Evolutionary conservation across 1,140 invertebrate species (phyloP).

Genomic region (Heliconius congener): DNA sequence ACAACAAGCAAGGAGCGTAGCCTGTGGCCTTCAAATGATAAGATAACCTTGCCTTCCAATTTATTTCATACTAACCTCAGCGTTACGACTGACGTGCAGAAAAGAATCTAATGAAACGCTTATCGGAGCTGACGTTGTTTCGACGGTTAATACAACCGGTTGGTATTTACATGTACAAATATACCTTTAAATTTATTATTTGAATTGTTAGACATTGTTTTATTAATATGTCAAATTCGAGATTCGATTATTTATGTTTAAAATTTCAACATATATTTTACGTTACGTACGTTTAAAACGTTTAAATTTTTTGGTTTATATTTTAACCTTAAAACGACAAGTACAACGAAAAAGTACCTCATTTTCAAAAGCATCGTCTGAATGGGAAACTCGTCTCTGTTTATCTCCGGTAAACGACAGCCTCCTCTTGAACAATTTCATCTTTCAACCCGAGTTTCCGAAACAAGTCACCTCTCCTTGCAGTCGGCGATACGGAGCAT

Average conservation of each 20-base stretch:
- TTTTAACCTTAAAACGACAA: not conserved
- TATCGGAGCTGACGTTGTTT: constrained; percentile 49
- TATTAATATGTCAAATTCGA: not conserved
- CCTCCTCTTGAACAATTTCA: constrained; percentile 79
- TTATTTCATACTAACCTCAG: constrained; percentile 56
- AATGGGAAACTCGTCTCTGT: constrained; percentile 68
- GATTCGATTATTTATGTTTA: not conserved
- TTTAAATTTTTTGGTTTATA: not conserved
- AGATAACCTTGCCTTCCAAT: constrained; percentile 80
- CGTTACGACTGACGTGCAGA: constrained; percentile 27
- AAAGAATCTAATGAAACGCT: constrained; percentile 52
- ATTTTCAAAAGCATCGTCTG: constrained; percentile 75
- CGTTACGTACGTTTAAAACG: not conserved
- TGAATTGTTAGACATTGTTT: not conserved
- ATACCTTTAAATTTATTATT: not conserved
- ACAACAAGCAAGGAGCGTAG: constrained; percentile 25
- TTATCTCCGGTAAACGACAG: constrained; percentile 76
- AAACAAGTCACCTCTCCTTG: constrained; percentile 53
- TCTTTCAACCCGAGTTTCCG: constrained; percentile 50
- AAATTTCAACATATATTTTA: not conserved
- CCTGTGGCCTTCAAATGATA: constrained; percentile 67
- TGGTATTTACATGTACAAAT: not conserved
- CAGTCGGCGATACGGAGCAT: constrained; percentile 48
- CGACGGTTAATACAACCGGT: not conserved
- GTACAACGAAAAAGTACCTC: constrained; percentile 56